Percentiles rank a stretch among this genome's conserved stretches.
phyloP scores from a whole-genome alignment of 2,888 invertebrate genomes.

The Icerya purchasi region DNA sequence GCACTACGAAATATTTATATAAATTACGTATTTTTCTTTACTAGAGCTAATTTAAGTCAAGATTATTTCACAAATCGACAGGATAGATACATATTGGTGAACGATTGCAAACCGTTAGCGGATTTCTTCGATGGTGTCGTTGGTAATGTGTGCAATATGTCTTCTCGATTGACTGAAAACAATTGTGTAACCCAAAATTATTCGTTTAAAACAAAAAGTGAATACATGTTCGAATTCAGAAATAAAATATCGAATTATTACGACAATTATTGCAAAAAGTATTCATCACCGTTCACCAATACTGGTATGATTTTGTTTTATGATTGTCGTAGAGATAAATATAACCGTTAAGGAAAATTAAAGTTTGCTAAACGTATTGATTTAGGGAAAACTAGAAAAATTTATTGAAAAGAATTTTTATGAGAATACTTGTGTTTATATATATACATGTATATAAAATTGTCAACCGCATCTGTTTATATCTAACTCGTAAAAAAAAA shows the following conservation, averaged over 20 bases:
- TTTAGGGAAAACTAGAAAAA: no score
- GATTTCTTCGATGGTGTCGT: conserved; percentile 64
- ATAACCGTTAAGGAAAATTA: no score
- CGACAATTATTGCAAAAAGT: conserved; percentile 5
- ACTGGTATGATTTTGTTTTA: no score
- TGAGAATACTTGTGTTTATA: no score
- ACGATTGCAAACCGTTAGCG: conserved; percentile 48
- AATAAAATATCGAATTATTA: conserved; percentile 20
- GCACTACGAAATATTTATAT: background rate
- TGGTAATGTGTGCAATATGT: conserved; percentile 37
- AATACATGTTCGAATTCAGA: conserved; percentile 27
- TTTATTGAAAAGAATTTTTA: no score
- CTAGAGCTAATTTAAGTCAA: conserved; percentile 81
- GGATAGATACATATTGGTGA: conserved; percentile 81
- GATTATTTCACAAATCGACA: conserved; percentile 94
- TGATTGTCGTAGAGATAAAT: no score
- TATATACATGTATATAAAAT: no score
- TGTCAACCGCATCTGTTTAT: no score
- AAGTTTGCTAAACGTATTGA: no score
- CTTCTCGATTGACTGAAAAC: conserved; percentile 32
- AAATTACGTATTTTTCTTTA: conserved; percentile 21
- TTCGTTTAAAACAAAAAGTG: conserved; percentile 24
- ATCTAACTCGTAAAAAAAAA: no score
- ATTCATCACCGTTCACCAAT: no score
- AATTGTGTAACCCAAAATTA: conserved; percentile 30